Conservation (phyloP, 2,797 vertebrate species). For the Lophius americanus region DNA sequence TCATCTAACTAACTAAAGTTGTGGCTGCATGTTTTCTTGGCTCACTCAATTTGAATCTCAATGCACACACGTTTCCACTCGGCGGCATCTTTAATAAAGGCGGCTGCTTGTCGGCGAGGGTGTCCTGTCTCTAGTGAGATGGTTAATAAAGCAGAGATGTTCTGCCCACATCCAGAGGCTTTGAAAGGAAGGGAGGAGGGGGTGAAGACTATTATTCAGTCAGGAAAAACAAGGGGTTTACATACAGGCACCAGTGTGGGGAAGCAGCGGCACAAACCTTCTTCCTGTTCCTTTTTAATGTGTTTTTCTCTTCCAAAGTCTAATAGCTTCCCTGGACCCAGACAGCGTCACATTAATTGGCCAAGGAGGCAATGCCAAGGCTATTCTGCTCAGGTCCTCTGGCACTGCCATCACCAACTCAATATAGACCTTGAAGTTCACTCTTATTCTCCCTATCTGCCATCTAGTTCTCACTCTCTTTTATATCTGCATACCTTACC, state of each 20-base stretch:
- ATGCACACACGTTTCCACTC: conserved; percentile 69
- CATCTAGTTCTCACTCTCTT: conserved; percentile 30
- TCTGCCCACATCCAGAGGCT: conserved; percentile 77
- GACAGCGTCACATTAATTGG: conserved; percentile 83
- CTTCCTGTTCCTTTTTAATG: conserved; percentile 77
- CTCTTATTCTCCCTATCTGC: conserved; percentile 54
- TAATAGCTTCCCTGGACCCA: conserved; percentile 80
- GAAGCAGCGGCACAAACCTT: conserved; percentile 69
- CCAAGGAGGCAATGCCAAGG: conserved; percentile 73
- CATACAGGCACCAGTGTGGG: conserved; percentile 67
- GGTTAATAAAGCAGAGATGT: conserved; percentile 80
- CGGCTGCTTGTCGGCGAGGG: conserved; percentile 71
- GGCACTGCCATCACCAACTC: conserved; percentile 72
- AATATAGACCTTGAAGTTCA: conserved; percentile 71
- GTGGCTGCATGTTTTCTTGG: conserved; percentile 66
- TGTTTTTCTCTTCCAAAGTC: conserved; percentile 76
- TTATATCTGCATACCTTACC: conserved; percentile 38
- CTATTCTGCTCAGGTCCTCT: conserved; percentile 75
- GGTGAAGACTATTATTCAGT: conserved; percentile 77
- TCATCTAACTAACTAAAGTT: conserved; percentile 72
- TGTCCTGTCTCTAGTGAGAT: conserved; percentile 79
- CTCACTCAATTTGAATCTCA: conserved; percentile 80
- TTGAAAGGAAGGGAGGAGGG: conserved; percentile 45
- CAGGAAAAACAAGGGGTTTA: conserved; percentile 78
- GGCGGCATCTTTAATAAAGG: conserved; percentile 81